Evolutionary conservation across 2,888 invertebrate genomes (phyloP).

Genomic region (Choristoneura rosaceana): DNA sequence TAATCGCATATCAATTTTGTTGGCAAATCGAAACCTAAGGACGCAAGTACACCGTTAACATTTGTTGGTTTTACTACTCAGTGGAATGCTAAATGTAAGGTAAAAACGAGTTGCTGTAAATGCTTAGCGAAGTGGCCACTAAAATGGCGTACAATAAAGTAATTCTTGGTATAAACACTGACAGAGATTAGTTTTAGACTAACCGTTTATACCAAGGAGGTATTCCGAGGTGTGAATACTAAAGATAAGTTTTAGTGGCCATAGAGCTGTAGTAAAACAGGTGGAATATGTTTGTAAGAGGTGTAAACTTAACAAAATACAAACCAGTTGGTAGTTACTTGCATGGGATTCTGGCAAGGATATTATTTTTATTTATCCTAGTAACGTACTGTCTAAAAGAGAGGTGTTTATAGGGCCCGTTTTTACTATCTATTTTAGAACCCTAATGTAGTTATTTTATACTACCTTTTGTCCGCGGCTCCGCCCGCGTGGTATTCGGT

Average conservation of each 20-base stretch:
- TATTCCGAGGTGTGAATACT: not conserved
- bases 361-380: too few species aligned
- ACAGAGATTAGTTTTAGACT: not conserved
- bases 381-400: too few species aligned
- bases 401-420: too few species aligned
- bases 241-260: not conserved
- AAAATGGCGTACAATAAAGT: not conserved
- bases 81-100: conserved; percentile 2
- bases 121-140: not conserved
- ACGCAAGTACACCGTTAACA: conserved; percentile 2
- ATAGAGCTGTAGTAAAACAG: not conserved
- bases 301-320: too few species aligned
- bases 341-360: too few species aligned
- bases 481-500: too few species aligned
- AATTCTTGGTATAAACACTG: not conserved
- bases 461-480: too few species aligned
- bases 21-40: not conserved
- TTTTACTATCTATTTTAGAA: too few species aligned
- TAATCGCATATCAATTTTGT: not conserved
- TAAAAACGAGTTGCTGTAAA: conserved; percentile 8
- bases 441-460: too few species aligned
- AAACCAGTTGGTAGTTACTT: too few species aligned
- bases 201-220: not conserved
- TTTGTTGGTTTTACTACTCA: conserved; percentile 6
- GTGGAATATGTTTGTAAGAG: too few species aligned